Base-by-base conservation (phyloP, 2,113 vertebrate genomes). In the Formicarius rufipectus region DNA sequence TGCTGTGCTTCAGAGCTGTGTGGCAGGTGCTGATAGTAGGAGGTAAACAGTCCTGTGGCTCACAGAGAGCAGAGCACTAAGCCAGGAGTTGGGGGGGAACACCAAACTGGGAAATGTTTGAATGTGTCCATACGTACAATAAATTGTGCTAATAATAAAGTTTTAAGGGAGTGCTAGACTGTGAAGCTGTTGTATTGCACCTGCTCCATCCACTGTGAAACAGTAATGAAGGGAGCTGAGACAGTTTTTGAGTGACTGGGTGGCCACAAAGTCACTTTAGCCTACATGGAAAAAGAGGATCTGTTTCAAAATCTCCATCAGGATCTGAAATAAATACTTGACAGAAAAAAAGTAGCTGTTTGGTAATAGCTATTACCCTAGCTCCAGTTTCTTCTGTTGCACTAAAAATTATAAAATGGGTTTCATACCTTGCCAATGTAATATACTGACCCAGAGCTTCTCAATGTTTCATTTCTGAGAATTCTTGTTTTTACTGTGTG, bases 401-500 rank as follows among this genome's bases (percentile, higher is more conserved):
- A 95, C 90, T 92, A 92, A 74, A 75, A 78, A 47, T 16, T 25
- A 21, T 7, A 63, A 79, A 84, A 81, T 63, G 45, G 55, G 45
- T 80, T 93, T 92, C 45, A 35, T 87, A 64, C 45, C 44, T 95
- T 93, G 92, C 45, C 79, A 72, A 76, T 96, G 95, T 95, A 92
- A 84, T 84, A 93, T 87, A 84, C 62, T 37, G 68, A 64, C 53
- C 67, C 58, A 84, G 33, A 91, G 93, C 60, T 95, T 90, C 68
- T 78, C 52, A 82, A 30, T 45, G 71, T 85, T 92, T 62, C 21
- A 56, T 83, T 95, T 93, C 55, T 45, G 55, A 96, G 69, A 73
- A 89, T 67, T 86, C 78, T 79, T 95, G 80, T 17, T 87, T 97
- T 97, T 85, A 88, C 91, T 92, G 78, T 96, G 95, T 95, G 95